Percentiles rank a stretch among this genome's conserved stretches.
These are phyloP conservation scores for Apogon talboti DNA, from an alignment of 2,797 vertebrate genomes.

Conservation along the genomic window DNA sequence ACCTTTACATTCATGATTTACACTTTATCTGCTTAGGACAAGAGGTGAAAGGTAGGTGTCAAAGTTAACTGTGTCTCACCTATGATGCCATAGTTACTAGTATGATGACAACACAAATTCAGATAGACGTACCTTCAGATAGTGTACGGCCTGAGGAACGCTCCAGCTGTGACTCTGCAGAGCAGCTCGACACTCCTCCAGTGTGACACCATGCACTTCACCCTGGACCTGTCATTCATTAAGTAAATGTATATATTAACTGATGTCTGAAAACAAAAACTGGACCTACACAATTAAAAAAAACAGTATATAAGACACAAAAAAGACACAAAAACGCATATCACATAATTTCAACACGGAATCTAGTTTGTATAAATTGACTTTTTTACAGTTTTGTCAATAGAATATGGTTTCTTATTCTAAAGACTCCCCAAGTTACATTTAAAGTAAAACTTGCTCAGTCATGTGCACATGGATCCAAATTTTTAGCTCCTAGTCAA, in stretches of 20 bases:
- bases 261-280: not conserved
- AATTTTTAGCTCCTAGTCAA: not conserved
- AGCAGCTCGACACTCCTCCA: conserved; percentile 91
- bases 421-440: not conserved
- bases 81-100: no score
- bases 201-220: conserved; percentile 93
- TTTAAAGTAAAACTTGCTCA: not conserved
- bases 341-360: no score
- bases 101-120: no score
- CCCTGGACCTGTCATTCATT: conserved; percentile 88
- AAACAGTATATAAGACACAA: no score
- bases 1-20: no score
- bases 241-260: not conserved
- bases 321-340: no score
- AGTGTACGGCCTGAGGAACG: conserved; percentile 87
- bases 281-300: not conserved
- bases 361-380: no score
- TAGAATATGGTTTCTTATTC: no score
- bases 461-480: not conserved
- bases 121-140: conserved; percentile 88
- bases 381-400: no score
- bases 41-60: no score
- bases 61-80: no score
- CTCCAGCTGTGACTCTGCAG: conserved; percentile 91
- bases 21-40: no score